Evolutionary conservation across 30 jellyfish, hydroid and myxozoan species (phyloP).

Genomic region (Rhopilema esculentum): DNA sequence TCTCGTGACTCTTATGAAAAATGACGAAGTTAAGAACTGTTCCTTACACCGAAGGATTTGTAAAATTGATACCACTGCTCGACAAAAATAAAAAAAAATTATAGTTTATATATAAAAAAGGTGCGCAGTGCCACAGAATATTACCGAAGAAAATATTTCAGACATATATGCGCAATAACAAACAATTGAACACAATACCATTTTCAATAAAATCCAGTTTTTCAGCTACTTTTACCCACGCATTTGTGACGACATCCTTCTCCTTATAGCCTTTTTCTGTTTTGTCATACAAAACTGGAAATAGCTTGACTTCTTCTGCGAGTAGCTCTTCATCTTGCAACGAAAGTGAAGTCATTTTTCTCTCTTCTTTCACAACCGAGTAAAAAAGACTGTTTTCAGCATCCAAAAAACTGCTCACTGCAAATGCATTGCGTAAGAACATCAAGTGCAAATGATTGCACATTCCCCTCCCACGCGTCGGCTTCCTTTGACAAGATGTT

Average conservation of each 20-base stretch:
- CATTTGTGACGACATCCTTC: constrained; percentile 26
- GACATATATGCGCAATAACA: background rate
- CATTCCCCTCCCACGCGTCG: background rate
- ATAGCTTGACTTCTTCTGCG: constrained; percentile 4
- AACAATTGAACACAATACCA: background rate
- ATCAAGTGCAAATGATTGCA: background rate
- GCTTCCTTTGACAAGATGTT: background rate
- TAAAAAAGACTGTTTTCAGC: background rate
- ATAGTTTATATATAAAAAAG: background rate
- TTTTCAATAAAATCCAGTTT: constrained; percentile 20
- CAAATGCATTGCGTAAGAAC: background rate
- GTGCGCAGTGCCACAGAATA: background rate
- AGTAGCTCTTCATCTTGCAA: constrained; percentile 23
- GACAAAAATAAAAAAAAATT: background rate
- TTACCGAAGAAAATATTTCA: background rate
- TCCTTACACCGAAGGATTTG: background rate
- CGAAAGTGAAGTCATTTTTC: constrained; percentile 6
- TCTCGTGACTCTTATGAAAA: background rate
- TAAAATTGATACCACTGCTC: background rate
- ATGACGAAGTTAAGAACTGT: background rate
- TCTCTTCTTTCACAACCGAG: background rate
- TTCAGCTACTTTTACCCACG: constrained; percentile 32
- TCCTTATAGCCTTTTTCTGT: constrained; percentile 29
- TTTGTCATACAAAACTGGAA: constrained; percentile 21
- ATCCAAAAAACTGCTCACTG: background rate